Base-by-base conservation (phyloP, 2,113 vertebrate genomes). In the Pseudorhombus dupliciocellatus region DNA sequence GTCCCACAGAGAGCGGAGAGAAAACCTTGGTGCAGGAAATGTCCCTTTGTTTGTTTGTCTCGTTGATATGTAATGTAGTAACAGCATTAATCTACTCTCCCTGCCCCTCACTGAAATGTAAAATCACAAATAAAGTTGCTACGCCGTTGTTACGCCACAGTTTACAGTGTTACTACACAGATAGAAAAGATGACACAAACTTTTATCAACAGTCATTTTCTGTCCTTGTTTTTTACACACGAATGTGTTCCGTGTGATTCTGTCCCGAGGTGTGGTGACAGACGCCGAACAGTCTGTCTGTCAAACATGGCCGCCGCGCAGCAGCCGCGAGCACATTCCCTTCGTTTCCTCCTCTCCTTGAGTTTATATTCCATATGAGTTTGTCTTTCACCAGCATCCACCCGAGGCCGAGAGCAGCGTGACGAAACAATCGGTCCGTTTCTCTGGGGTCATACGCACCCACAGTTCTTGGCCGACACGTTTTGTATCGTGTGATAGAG, bases 401-500 rank as follows among this genome's bases (percentile, higher is more conserved):
- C 51, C 48, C 21, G 75, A 66, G 72, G 52, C 70, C 50, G 79
- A 73, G 75, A 85, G 88, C 87, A 87, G 87, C 86, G 66, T 79
- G 63, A 71, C 31, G 34, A 63, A 48, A 54, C 9, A 60, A 40
- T 1, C n/a, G 0, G 62, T 73, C 20, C 16, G 9, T 37, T 21
- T 52, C 46, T 69, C 51, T 30, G 61, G 50, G 80, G 88, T 98
- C 96, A 99, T 88, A 98, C 95, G 2, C 97, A 99, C 76, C 95
- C 95, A 0, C 97, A 99, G 80, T 94, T 93, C 86, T 95, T 95
- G 57, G 97, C 97, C 0, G 97, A 98, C 56, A 98, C 94, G 48
- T 98, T 94, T 26, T 92, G 94, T 80, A 98, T 94, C 0, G 95
- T 97, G 89, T 96, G 93, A 84, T 98, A 97, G 25, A 89, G 93